These are phyloP conservation scores for Oegoconia quadripuncta DNA, from an alignment of 2,888 invertebrate species.

Conservation along the genomic window DNA sequence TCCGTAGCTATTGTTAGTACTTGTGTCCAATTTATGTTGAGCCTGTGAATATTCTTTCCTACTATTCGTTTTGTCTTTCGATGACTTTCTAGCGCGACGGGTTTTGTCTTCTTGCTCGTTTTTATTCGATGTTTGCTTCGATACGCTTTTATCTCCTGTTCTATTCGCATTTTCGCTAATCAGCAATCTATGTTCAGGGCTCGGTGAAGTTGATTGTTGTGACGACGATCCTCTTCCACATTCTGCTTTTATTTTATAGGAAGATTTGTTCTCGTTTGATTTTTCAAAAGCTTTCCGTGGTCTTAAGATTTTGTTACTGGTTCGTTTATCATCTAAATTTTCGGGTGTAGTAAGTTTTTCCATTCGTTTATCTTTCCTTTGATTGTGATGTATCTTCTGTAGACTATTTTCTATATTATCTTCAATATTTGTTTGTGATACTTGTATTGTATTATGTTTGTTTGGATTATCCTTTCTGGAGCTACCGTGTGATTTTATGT, in stretches of 20 bases:
- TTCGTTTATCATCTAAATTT: constrained; percentile 12
- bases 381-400: constrained; percentile 19
- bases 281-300: constrained; percentile 14
- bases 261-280: constrained; percentile 13
- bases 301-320: constrained; percentile 4
- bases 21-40: constrained; percentile 22
- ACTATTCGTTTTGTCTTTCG: constrained; percentile 24
- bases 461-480: constrained; percentile 1
- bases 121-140: neutral
- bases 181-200: too few relatives aligned
- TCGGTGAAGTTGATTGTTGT: too few relatives aligned
- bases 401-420: constrained; percentile 9
- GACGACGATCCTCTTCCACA: too few relatives aligned
- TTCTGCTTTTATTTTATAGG: too few relatives aligned
- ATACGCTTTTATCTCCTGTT: constrained; percentile 9
- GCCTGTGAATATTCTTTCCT: constrained; percentile 13
- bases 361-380: constrained; percentile 23
- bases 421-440: constrained; percentile 3
- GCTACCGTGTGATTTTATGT: constrained; percentile 7
- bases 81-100: constrained; percentile 23
- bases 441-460: constrained; percentile 7
- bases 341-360: constrained; percentile 32
- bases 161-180: too few relatives aligned
- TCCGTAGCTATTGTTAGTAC: constrained; percentile 15
- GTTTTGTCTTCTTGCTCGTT: constrained; percentile 6